Evolutionary conservation across 37 sponge, comb jelly and placozoan species (phyloP), one percentile per base, ranked within the genome.

Genomic region (Petrosia ficiformis): DNA sequence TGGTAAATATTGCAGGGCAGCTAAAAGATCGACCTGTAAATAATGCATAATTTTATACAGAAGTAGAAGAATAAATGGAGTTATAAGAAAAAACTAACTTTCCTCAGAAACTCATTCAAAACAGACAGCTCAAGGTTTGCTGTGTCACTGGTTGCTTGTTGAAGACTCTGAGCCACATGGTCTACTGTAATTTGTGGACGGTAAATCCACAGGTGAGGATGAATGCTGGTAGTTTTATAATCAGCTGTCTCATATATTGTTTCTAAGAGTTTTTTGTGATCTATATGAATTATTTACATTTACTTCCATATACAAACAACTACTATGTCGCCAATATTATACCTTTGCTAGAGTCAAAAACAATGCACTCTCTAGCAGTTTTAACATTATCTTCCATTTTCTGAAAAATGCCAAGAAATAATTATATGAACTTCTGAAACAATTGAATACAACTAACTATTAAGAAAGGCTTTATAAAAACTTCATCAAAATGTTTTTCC

Each of bases 171-270:
- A 6, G 28, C 14, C 5, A 61, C 28, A 22, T 61, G 63, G 5
- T 61, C 28, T n/a, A 61, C n/a, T 26, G 28, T 61, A 61, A 61
- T 61, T 22, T 6, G 22, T 11, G 63, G 63, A 24, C 63, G 22
- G 26, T 61, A 61, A 26, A n/a, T 26, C 63, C 63, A 61, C 22
- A 61, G 6, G 28, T 61, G 63, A 6, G 63, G 28, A 5, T n/a
- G 5, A 26, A 61, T 61, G 6, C 28, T n/a, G 22, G 5, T n/a
- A 5, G 28, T 61, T 26, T 8, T 11, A 26, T n/a, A 26, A 61
- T 24, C 5, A 61, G 6, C 63, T n/a, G 22, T 61, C 63, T 61
- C 63, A 61, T 61, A 61, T n/a, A 61, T 29, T 22, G n/a, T n/a
- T 22, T 61, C 28, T 26, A 61, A 61, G 28, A 61, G n/a, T n/a